phyloP scores from a whole-genome alignment of 1,140 invertebrate species.

The Scaptodrosophila lebanonensis region DNA sequence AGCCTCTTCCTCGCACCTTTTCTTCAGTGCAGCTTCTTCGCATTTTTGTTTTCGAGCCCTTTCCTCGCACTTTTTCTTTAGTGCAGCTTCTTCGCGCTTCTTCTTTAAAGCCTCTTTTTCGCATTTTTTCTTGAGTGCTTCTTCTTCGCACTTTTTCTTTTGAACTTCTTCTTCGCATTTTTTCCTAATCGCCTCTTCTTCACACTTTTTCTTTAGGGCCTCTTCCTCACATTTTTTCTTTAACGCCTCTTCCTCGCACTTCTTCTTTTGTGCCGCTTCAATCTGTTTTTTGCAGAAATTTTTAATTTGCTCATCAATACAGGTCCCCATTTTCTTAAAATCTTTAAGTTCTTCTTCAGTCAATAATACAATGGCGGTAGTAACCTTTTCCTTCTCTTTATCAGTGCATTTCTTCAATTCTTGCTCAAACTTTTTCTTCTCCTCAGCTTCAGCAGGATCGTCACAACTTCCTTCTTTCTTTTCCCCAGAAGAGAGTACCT shows the following conservation, averaged over 20 bases:
- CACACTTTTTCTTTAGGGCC: neutral
- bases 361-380: neutral
- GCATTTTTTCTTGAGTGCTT: neutral
- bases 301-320: conserved; percentile 7
- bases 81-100: neutral
- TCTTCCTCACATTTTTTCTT: neutral
- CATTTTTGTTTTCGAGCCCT: too few species aligned
- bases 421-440: too few species aligned
- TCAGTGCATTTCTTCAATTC: conserved; percentile 8
- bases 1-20: too few species aligned
- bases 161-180: neutral
- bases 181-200: too few species aligned
- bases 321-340: neutral
- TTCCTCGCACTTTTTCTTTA: neutral
- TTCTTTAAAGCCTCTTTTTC: neutral
- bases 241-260: neutral
- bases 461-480: too few species aligned
- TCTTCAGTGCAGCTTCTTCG: too few species aligned
- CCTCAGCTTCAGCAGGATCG: too few species aligned
- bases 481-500: too few species aligned
- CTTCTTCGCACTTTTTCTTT: neutral
- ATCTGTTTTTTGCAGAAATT: conserved; percentile 3
- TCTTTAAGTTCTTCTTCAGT: neutral
- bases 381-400: neutral
- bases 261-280: neutral